phyloP scores from a whole-genome alignment of 2,888 invertebrate genomes.

The Apomyelois bistriatella region DNA sequence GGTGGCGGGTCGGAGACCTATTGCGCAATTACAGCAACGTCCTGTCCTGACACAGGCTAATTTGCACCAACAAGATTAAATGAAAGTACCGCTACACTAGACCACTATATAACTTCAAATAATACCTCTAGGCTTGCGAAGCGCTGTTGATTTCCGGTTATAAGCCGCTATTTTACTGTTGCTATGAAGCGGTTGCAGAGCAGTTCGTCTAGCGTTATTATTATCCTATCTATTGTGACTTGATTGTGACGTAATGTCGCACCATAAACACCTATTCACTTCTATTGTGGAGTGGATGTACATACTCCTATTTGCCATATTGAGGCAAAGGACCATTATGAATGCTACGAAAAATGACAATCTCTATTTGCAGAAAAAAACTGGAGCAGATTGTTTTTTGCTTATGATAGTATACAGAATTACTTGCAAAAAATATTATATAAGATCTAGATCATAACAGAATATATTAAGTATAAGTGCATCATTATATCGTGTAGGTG shows the following conservation, averaged over 20 bases:
- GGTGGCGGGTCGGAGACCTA: slow-evolving; percentile 45
- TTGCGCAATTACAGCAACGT: slow-evolving; percentile 35
- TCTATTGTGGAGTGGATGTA: background rate
- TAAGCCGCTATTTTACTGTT: slow-evolving; percentile 60
- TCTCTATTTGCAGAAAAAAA: too few relatives aligned
- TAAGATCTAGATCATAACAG: too few relatives aligned
- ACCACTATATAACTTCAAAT: slow-evolving; percentile 35
- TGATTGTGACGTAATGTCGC: slow-evolving; percentile 31
- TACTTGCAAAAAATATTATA: too few relatives aligned
- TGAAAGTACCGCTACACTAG: slow-evolving; percentile 39
- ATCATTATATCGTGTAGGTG: too few relatives aligned
- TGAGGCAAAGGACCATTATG: background rate
- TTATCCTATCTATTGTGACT: slow-evolving; percentile 47
- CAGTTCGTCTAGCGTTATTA: slow-evolving; percentile 36
- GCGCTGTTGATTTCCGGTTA: slow-evolving; percentile 59
- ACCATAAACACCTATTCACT: slow-evolving; percentile 4
- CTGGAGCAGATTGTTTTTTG: too few relatives aligned
- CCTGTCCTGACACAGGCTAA: slow-evolving; percentile 38
- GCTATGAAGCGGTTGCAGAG: slow-evolving; percentile 44
- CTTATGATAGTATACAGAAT: too few relatives aligned
- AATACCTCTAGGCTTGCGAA: slow-evolving; percentile 41
- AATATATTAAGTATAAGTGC: too few relatives aligned
- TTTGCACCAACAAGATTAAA: slow-evolving; percentile 46
- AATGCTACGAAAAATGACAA: background rate
- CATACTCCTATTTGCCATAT: background rate